A percentile compares a stretch with the other conserved stretches of the same genome.
phyloP scores from a whole-genome alignment of 2,888 invertebrate species.

The Limnephilus auricula region DNA sequence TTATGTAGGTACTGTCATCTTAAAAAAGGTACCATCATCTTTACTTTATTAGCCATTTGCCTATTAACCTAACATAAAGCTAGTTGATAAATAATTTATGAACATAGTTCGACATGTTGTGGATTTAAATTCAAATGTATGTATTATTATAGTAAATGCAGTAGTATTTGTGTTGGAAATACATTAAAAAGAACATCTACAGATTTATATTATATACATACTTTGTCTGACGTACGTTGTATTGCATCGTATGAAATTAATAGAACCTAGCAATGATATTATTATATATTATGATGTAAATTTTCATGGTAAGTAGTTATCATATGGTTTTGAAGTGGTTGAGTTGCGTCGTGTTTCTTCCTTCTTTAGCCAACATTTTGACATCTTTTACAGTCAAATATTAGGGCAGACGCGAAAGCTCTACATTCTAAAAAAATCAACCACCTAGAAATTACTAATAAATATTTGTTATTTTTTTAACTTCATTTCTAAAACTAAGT shows the following conservation, averaged over 20 bases:
- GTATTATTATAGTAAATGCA: background rate
- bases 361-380: too few relatives aligned
- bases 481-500: background rate
- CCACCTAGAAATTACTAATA: background rate
- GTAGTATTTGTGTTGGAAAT: background rate
- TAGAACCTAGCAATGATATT: background rate
- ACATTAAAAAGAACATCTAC: background rate
- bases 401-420: too few relatives aligned
- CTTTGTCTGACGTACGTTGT: background rate
- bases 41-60: background rate
- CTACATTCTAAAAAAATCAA: too few relatives aligned
- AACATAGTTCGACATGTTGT: background rate
- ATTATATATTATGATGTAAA: background rate
- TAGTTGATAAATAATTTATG: background rate
- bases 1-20: background rate
- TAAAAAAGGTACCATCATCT: background rate
- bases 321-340: background rate
- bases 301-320: background rate
- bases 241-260: background rate
- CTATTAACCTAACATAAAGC: background rate
- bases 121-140: background rate
- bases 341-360: background rate
- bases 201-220: background rate
- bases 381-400: too few relatives aligned
- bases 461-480: background rate